Base-by-base conservation (phyloP, 2,888 invertebrate species). In the Sipunculus nudus region DNA sequence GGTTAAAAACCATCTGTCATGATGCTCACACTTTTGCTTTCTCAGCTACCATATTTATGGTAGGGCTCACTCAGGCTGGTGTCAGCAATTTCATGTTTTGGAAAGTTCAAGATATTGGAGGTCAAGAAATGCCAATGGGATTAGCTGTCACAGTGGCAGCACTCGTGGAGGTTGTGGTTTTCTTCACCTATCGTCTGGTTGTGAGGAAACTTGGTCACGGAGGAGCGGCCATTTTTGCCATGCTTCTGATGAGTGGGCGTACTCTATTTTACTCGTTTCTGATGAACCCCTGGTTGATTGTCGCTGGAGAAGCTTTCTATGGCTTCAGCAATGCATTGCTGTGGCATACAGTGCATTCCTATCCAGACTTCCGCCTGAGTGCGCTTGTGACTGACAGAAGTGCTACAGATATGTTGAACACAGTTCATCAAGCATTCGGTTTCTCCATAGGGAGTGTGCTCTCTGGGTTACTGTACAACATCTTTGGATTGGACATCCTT, bases 51-150 rank as follows among this genome's bases (percentile, higher is more conserved):
- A 64, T 78, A n/a, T 39, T 80, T n/a, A 50, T 80, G 1, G 70
- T 76, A 52, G 80, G 79, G 10, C 53, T 74, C 16, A 59, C 75
- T 4, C 75, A 75, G 43, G 73, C 78, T 10, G 68, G 73, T 21
- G 73, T 75, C 58, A 70, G 72, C 57, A 78, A 75, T 59, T 80
- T 75, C 65, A 70, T 79, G 39, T 79, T 80, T 59, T 80, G 80
- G 80, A 53, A 71, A 41, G 68, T 80, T 49, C 68, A 78, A 58
- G 79, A 80, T 59, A 56, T 77, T 39, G 75, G 76, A 2, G 73
- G 76, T 2, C 60, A 53, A 4, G 79, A 80, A 52, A 53, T 74
- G 8, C 70, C 72, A 16, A 74, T 79, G 72, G 79, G 79, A 21
- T 55, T 75, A 32, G 75, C 77, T 54, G 66, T 80, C 16, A 70